phyloP scores from a whole-genome alignment of 2,113 vertebrate species.

The Brachyhypopomus gauderio region DNA sequence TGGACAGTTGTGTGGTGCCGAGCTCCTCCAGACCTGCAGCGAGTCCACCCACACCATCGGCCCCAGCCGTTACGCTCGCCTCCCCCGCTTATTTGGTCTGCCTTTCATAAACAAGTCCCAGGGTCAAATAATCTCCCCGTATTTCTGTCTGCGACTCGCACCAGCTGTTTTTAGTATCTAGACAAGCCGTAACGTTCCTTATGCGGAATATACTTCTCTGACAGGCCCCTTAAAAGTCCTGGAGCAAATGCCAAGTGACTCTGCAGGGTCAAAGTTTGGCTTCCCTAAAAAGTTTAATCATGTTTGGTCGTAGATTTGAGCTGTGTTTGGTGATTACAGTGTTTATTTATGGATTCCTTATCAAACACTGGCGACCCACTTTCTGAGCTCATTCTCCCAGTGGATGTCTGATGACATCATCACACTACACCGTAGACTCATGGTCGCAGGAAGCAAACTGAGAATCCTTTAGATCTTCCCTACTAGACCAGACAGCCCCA shows the following conservation, averaged over 20 bases:
- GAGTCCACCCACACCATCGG: conserved; percentile 31
- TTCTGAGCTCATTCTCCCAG: conserved; percentile 79
- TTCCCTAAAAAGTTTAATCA: conserved; percentile 65
- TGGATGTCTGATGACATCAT: conserved; percentile 78
- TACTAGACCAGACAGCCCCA: neutral
- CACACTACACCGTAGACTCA: conserved; percentile 46
- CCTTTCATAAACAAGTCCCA: conserved; percentile 52
- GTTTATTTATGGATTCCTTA: conserved; percentile 82
- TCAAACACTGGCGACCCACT: conserved; percentile 68
- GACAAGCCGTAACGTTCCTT: conserved; percentile 46
- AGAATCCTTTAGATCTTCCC: neutral
- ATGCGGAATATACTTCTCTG: conserved; percentile 48
- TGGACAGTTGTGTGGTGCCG: conserved; percentile 31
- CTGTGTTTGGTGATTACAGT: conserved; percentile 72
- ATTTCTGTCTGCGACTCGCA: conserved; percentile 50
- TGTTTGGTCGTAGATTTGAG: conserved; percentile 63
- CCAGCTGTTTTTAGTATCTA: conserved; percentile 53
- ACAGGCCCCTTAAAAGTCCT: conserved; percentile 61
- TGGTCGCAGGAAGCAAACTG: conserved; percentile 6
- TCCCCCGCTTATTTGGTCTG: conserved; percentile 50
- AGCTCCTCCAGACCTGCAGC: conserved; percentile 28
- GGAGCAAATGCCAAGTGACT: conserved; percentile 63
- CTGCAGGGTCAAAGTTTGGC: conserved; percentile 45
- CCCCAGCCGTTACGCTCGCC: conserved; percentile 38
- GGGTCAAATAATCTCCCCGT: conserved; percentile 51